These are phyloP conservation scores for Selenia dentaria DNA, from an alignment of 2,888 invertebrate species.

Conservation along the genomic window DNA sequence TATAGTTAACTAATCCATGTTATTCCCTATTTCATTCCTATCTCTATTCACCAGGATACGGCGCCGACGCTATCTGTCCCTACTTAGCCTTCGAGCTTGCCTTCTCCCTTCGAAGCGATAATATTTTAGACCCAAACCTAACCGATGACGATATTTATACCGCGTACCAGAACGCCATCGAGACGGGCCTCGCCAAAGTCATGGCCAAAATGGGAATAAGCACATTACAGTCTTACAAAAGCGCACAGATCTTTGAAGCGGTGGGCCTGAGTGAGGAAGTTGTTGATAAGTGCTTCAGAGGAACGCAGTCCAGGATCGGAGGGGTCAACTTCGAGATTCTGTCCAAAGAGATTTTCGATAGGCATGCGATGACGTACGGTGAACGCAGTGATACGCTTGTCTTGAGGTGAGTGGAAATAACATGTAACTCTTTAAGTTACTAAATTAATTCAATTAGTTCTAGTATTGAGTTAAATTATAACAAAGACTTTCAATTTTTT, in stretches of 20 bases:
- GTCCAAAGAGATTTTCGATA: conserved; percentile 92
- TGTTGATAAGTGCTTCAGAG: conserved; percentile 96
- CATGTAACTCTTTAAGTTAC: too few species aligned
- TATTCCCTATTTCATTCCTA: too few species aligned
- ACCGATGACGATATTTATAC: conserved; percentile 92
- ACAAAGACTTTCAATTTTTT: too few species aligned
- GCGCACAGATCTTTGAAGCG: conserved; percentile 99
- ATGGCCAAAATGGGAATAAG: conserved; percentile 99
- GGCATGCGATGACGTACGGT: conserved; percentile 91
- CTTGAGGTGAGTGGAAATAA: conserved; percentile 84
- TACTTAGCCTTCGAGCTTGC: conserved; percentile 98
- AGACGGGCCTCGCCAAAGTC: conserved; percentile 88
- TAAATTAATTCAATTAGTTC: too few species aligned
- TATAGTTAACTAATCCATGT: too few species aligned
- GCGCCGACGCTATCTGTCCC: conserved; percentile 99
- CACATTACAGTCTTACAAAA: conserved; percentile 98
- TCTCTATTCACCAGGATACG: conserved; percentile 88
- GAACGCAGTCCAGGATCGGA: conserved; percentile 89
- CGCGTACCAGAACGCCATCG: conserved; percentile 96
- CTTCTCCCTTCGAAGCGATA: conserved; percentile 92
- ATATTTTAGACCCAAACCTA: conserved; percentile 90
- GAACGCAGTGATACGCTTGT: conserved; percentile 88
- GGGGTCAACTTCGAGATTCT: conserved; percentile 96
- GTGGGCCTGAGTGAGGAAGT: conserved; percentile 97
- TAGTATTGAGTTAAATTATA: too few species aligned